Conservation (phyloP, 2,888 invertebrate species). For the Cactoblastis cactorum region DNA sequence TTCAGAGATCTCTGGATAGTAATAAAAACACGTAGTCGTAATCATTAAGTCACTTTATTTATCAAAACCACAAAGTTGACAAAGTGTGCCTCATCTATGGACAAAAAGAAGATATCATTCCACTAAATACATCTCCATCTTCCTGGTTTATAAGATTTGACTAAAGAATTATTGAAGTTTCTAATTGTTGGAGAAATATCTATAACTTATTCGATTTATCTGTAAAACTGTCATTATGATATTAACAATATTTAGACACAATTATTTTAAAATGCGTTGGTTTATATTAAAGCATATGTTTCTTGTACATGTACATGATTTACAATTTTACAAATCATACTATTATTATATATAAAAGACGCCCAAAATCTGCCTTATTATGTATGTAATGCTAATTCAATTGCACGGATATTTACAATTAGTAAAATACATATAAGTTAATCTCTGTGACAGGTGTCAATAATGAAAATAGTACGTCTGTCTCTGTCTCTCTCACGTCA, state of each 20-base stretch:
- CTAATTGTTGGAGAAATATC: neutral
- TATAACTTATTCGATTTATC: neutral
- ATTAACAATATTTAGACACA: neutral
- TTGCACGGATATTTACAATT: too few species aligned
- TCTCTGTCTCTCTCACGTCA: too few species aligned
- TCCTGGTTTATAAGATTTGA: neutral
- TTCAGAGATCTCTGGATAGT: neutral
- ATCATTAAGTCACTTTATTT: conserved; percentile 74
- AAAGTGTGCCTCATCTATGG: conserved; percentile 74
- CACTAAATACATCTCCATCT: neutral
- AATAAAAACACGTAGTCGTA: conserved; percentile 26
- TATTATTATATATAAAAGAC: too few species aligned
- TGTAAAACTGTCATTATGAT: neutral
- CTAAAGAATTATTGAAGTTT: too few species aligned
- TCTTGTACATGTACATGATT: conserved; percentile 20
- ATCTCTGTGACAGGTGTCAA: too few species aligned
- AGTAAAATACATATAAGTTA: too few species aligned
- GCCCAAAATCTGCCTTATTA: too few species aligned
- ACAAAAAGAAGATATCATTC: conserved; percentile 24
- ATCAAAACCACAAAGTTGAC: conserved; percentile 72
- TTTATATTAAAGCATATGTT: conserved; percentile 17
- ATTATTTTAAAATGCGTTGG: conserved; percentile 19
- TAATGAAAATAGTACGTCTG: too few species aligned
- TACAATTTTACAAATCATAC: conserved; percentile 21
- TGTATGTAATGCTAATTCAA: too few species aligned